Evolutionary conservation across 2,888 invertebrate genomes (phyloP), one percentile per base, ranked within the genome.

Genomic region (Agriopis aurantiaria): DNA sequence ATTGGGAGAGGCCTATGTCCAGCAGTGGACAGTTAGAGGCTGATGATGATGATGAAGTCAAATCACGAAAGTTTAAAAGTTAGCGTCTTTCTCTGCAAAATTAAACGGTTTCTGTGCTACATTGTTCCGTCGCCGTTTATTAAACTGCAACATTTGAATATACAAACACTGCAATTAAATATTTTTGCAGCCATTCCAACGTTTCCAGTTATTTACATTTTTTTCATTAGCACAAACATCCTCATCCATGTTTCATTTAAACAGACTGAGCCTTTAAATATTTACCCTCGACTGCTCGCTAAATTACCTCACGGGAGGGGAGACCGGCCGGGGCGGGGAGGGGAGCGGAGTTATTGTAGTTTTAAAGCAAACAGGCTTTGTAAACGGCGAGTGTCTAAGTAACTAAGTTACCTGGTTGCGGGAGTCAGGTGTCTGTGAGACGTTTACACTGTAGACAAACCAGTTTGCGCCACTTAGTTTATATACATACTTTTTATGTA

Each of bases 251-350:
- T 70, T 69, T 66, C 70, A 70, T 70, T 70, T 63, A 58, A 66
- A 70, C 58, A 55, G 49, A 17, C 48, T 48, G 66, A 23, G 65
- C 65, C 75, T 65, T 69, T 65, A 63, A 70, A 77, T 80, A 77
- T 78, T 78, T 74, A 73, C 69, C 58, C 57, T 64, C 62, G 68
- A 63, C 45, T 52, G 75, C 75, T 75, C 79, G 69, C 76, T 72
- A 78, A 74, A 77, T 79, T 77, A 79, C 75, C 75, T 73, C 53
- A 45, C n/a, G 10, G 33, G 10, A n/a, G 49, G n/a, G 46, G 46
- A 5, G 40, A 23, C 0, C 8, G 11, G n/a, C 23, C 3, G 9
- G 58, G 14, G 17, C 2, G 49, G 17, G 7, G 23, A 1, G 46
- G 45, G 12, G 5, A 41, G 56, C 45, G 45, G 45, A 71, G 78